Evolutionary conservation across 2,888 invertebrate genomes (phyloP).

Genomic region (Eurytoma adleriae): DNA sequence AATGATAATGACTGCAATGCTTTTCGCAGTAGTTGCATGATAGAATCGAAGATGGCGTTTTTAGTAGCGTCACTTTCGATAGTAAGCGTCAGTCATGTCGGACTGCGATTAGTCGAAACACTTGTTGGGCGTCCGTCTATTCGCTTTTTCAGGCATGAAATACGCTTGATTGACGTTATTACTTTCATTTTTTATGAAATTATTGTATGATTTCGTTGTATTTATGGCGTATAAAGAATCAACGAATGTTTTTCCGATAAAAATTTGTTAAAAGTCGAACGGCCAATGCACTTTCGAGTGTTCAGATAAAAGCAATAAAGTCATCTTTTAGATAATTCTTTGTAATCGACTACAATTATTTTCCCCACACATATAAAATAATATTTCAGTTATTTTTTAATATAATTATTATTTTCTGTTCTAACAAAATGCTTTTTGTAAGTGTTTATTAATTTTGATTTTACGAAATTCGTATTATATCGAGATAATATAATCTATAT

Average conservation of each 20-base stretch:
- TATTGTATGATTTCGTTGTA: neutral
- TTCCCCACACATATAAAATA: neutral
- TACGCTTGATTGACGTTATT: neutral
- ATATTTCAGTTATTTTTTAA: neutral
- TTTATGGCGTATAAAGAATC: neutral
- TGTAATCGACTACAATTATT: neutral
- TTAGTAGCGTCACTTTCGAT: too few species aligned
- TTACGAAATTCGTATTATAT: neutral
- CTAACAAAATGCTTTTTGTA: neutral
- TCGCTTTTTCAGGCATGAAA: conserved; percentile 11
- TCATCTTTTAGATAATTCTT: conserved; percentile 25
- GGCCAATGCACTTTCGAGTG: conserved; percentile 47
- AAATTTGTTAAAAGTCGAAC: conserved; percentile 39
- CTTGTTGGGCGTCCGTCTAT: neutral
- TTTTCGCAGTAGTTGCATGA: neutral
- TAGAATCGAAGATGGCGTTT: neutral
- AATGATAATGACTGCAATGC: neutral
- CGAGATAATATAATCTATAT: conserved; percentile 15
- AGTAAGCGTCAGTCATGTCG: neutral
- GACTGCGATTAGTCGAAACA: conserved; percentile 24
- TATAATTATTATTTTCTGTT: neutral
- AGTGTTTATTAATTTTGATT: neutral
- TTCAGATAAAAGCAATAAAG: conserved; percentile 16
- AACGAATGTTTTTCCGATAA: neutral
- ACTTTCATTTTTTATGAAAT: neutral